Evolutionary conservation across 2,113 vertebrate genomes (phyloP), one percentile per base, ranked within the genome.

Genomic region (Cephalopholis sonnerati): DNA sequence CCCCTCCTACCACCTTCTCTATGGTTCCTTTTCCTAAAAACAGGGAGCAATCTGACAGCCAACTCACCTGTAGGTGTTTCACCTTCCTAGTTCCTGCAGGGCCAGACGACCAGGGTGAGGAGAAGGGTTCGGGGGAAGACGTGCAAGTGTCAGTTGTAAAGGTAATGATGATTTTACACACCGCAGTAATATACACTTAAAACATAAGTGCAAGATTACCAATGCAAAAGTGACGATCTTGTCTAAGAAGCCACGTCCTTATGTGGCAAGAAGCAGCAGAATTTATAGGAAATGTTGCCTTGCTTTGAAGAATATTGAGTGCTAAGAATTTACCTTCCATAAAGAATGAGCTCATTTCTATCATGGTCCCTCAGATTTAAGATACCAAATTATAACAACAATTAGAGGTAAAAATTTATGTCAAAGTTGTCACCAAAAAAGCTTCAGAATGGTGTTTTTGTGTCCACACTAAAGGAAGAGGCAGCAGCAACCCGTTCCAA

Each of bases 11-110:
- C 66, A 87, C 93, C 6, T 96, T 97, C 85, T 97, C 97, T 0
- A 48, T 97, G 15, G 83, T 98, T 73, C 61, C n/a, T 5, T 97
- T 95, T 77, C 98, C 97, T 0, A 67, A 79, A 78, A 91, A 89
- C 84, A 91, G 96, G 13, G 6, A 25, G 2, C 77, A 75, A 2
- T 51, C 77, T 17, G 29, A 44, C 6, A 51, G 48, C 5, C 77
- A 82, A 2, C 90, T 93, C 11, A 67, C 22, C 11, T 68, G 86
- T 20, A 64, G 93, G 41, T 94, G 93, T 69, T 98, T 99, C 65
- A 59, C 89, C 51, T 96, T 99, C 27, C 73, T 96, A 2, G 41
- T 48, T 22, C 92, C 91, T 17, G 55, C 87, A 3, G 57, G 65
- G 3, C 22, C 57, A 3, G 88, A 93, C 0, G 46, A 84, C 24